These are phyloP conservation scores for Nanorana parkeri DNA, from an alignment of 2,113 vertebrate species.

Conservation along the genomic window DNA sequence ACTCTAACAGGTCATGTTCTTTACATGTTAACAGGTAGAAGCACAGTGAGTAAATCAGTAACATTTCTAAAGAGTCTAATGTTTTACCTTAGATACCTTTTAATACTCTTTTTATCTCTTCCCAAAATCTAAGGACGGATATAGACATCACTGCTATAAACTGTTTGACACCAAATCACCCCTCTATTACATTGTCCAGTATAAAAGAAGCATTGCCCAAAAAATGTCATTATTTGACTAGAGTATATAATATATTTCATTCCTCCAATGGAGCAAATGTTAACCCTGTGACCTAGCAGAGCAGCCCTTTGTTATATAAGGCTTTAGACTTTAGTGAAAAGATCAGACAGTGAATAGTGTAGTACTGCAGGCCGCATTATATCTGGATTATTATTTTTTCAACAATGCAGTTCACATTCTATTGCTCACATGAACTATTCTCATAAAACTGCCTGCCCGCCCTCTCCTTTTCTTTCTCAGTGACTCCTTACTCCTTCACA, in stretches of 20 bases:
- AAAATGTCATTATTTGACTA: too few relatives aligned
- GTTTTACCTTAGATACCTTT: too few relatives aligned
- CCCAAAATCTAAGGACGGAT: too few relatives aligned
- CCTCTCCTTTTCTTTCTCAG: conserved; percentile 44
- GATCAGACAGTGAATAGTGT: not conserved
- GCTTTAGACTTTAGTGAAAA: not conserved
- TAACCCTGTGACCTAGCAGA: not conserved
- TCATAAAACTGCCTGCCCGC: conserved; percentile 38
- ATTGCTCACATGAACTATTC: not conserved
- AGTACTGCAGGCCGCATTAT: conserved; percentile 50
- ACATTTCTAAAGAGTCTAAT: too few relatives aligned
- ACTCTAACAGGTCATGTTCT: too few relatives aligned
- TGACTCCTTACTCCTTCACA: conserved; percentile 51
- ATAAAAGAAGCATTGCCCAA: too few relatives aligned
- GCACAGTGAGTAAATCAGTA: too few relatives aligned
- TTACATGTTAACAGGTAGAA: too few relatives aligned
- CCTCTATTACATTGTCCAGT: too few relatives aligned
- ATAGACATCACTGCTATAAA: too few relatives aligned
- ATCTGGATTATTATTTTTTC: conserved; percentile 27
- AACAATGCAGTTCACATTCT: conserved; percentile 16
- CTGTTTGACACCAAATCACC: too few relatives aligned
- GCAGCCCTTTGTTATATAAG: not conserved
- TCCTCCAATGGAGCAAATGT: not conserved
- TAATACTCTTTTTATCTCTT: too few relatives aligned
- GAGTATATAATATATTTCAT: not conserved